These are phyloP conservation scores for Crocallis elinguaria DNA, from an alignment of 2,888 invertebrate species.

Conservation along the genomic window DNA sequence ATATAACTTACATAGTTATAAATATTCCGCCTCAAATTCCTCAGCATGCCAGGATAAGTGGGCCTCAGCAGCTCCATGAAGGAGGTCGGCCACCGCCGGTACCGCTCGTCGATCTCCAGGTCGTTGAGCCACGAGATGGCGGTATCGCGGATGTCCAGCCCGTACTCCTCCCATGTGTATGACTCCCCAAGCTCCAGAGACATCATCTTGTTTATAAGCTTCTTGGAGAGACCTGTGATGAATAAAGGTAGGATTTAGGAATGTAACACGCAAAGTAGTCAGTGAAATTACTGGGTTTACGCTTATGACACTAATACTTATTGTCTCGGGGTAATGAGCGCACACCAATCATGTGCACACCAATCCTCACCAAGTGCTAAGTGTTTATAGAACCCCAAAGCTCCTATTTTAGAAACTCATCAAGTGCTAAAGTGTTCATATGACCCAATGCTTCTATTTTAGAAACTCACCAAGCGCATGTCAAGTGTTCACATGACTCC, in stretches of 20 bases:
- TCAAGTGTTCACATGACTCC: too few relatives aligned
- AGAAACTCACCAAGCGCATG: too few relatives aligned
- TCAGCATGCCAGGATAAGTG: slow-evolving; percentile 98
- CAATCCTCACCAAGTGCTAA: too few relatives aligned
- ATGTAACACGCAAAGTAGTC: background rate
- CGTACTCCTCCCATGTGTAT: slow-evolving; percentile 90
- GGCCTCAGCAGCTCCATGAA: slow-evolving; percentile 96
- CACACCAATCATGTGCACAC: too few relatives aligned
- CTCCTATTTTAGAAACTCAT: too few relatives aligned
- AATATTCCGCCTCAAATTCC: slow-evolving; percentile 93
- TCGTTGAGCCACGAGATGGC: slow-evolving; percentile 98
- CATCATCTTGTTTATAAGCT: slow-evolving; percentile 86
- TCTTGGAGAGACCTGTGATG: slow-evolving; percentile 85
- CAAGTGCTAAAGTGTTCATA: too few relatives aligned
- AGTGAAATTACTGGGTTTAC: too few relatives aligned
- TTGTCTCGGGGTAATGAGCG: too few relatives aligned
- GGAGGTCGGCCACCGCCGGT: slow-evolving; percentile 94
- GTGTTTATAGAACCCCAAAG: too few relatives aligned
- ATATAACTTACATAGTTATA: slow-evolving; percentile 89
- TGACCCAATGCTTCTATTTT: too few relatives aligned
- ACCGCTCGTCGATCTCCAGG: slow-evolving; percentile 95
- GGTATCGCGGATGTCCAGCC: slow-evolving; percentile 96
- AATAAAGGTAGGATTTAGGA: background rate
- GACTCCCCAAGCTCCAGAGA: slow-evolving; percentile 88
- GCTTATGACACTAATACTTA: too few relatives aligned